Evolutionary conservation across 2,797 vertebrate species (phyloP), one percentile per base, ranked within the genome.

Genomic region (Megalops cyprinoides): DNA sequence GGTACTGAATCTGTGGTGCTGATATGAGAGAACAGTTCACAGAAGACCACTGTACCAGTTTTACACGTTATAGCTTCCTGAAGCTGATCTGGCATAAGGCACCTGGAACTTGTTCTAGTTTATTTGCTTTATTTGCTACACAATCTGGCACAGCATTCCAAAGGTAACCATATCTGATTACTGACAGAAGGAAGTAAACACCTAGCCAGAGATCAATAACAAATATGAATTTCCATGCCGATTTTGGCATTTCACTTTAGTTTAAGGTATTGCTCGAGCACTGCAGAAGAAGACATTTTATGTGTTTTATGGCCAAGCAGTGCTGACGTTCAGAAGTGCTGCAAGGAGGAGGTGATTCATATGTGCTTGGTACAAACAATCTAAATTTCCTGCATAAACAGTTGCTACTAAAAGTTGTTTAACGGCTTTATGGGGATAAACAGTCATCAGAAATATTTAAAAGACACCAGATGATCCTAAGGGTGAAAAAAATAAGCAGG

Each of bases 81-180:
- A 10, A 39, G 39, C 39, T 4, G 42, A 23, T 20, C 39, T 71
- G 42, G 67, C n/a, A 42, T 20, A 23, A 9, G 67, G 39, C 67
- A 23, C 67, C 67, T 23, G 67, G 39, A 71, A 71, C 67, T 23
- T 20, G 62, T 67, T 67, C 62, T 39, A 18, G 62, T 4, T 39
- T 67, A 34, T 67, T 67, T 37, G 31, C 67, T n/a, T 18, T 67
- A 4, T n/a, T n/a, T n/a, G n/a, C 42, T 39, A 69, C 67, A 71
- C n/a, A n/a, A n/a, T 18, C 67, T 71, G 67, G n/a, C 20, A n/a
- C 67, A 71, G 67, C 67, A 71, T 23, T n/a, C 39, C 37, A 44
- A 7, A 71, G 67, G 18, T 37, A 42, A 23, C 37, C 18, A 39
- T 44, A 71, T 15, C 20, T 1, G 37, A 42, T 42, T 39, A 44